phyloP scores from a whole-genome alignment of 2,888 invertebrate genomes.

The Lucinisca nassula region DNA sequence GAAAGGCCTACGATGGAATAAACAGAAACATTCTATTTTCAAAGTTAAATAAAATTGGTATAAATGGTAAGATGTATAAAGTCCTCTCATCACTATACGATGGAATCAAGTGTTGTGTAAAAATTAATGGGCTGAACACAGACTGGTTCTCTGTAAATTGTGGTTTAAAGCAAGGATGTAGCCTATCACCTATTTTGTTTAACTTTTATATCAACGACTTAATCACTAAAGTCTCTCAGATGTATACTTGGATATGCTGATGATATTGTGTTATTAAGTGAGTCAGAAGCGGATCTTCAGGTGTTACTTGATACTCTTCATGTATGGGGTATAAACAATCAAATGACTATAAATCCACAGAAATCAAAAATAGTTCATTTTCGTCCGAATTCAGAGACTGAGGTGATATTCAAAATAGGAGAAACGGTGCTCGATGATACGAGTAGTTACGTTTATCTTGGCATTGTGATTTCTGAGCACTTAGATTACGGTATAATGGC shows the following conservation, averaged over 20 bases:
- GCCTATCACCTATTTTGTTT: neutral
- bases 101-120: neutral
- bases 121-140: neutral
- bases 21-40: neutral
- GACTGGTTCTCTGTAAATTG: neutral
- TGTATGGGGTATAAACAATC: neutral
- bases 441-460: neutral
- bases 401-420: neutral
- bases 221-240: neutral
- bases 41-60: neutral
- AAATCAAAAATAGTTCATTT: neutral
- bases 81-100: neutral
- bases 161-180: neutral
- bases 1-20: neutral
- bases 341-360: neutral
- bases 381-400: neutral
- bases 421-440: neutral
- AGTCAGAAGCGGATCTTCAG: neutral
- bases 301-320: neutral
- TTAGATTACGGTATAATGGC: conserved; percentile 21
- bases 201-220: neutral
- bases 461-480: conserved; percentile 5
- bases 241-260: neutral
- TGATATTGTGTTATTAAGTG: neutral
- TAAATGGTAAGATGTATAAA: neutral